A percentile compares a stretch with the other conserved stretches of the same genome.
phyloP scores from a whole-genome alignment of 2,888 invertebrate genomes.

The Noctua comes region DNA sequence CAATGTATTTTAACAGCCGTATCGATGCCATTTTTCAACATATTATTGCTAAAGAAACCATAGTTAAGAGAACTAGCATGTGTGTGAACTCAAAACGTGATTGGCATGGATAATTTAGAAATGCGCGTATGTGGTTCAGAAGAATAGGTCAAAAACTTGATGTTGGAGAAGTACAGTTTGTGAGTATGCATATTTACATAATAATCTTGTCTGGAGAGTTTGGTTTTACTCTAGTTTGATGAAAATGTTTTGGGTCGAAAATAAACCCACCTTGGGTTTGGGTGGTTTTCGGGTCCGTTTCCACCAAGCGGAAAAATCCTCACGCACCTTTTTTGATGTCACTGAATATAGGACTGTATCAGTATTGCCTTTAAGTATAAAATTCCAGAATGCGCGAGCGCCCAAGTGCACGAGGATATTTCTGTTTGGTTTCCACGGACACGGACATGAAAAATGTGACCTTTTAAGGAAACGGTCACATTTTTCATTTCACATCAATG shows the following conservation, averaged over 20 bases:
- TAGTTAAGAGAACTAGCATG: constrained; percentile 52
- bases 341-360: background rate
- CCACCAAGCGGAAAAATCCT: background rate
- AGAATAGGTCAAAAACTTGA: constrained; percentile 18
- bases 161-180: constrained; percentile 44
- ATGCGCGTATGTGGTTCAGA: constrained; percentile 35
- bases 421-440: background rate
- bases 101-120: constrained; percentile 65
- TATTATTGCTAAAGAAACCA: constrained; percentile 46
- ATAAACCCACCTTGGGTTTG: background rate
- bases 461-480: background rate
- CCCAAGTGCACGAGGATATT: background rate
- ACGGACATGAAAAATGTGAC: background rate
- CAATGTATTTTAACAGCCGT: constrained; percentile 29
- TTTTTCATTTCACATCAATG: background rate
- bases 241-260: background rate
- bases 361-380: background rate
- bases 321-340: background rate
- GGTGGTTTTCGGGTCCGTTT: background rate
- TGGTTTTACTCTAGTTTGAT: constrained; percentile 1
- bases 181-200: constrained; percentile 28
- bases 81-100: constrained; percentile 58
- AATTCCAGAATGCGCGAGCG: background rate
- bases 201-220: constrained; percentile 20
- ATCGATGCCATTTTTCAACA: constrained; percentile 38